Evolutionary conservation across 2,797 vertebrate species (phyloP), one percentile per base, ranked within the genome.

Genomic region (Atherinosoma microstoma): DNA sequence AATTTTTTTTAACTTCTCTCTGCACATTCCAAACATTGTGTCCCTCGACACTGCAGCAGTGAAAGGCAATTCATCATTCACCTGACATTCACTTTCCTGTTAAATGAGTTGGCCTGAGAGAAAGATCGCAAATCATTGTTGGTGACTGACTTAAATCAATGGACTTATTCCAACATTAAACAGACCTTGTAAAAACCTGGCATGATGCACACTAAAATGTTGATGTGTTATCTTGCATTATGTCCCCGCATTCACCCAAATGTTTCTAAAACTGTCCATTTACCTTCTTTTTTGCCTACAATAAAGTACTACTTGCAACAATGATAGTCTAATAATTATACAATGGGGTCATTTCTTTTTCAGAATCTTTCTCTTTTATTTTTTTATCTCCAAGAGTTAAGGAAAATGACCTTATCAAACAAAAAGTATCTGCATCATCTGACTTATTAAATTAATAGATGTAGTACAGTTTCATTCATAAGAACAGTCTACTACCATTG

Each of bases 401-500:
- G 3, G 11, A 56, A 56, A 56, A 30, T 18, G 2, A 16, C 15
- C 29, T 30, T 18, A 32, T 32, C 29, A 57, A 18, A 57, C 27
- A 53, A 47, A 47, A 20, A 8, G 2, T 63, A 2, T 32, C 54
- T 58, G 29, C 60, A 54, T 57, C 56, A 58, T 22, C 24, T 42
- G 36, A 24, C 9, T 45, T 68, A 32, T 56, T 16, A 64, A 69
- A 74, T 56, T 40, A 40, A 73, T 51, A 20, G 62, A 36, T 30
- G 64, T 27, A 54, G 93, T 95, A 93, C 93, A 92, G 92, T 94
- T 36, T 54, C 35, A 61, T 56, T 45, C 22, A 91, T 93, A 93
- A 94, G 94, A 94, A 94, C 93, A 93, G 94, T 93, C 94, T 93
- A 93, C 92, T 90, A 94, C 87, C 91, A 93, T 95, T 90, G 90